Percentiles rank a stretch among this genome's conserved stretches.
Evolutionary conservation across 1,140 invertebrate genomes (phyloP).

Genomic region (Saccostrea cuccullata): DNA sequence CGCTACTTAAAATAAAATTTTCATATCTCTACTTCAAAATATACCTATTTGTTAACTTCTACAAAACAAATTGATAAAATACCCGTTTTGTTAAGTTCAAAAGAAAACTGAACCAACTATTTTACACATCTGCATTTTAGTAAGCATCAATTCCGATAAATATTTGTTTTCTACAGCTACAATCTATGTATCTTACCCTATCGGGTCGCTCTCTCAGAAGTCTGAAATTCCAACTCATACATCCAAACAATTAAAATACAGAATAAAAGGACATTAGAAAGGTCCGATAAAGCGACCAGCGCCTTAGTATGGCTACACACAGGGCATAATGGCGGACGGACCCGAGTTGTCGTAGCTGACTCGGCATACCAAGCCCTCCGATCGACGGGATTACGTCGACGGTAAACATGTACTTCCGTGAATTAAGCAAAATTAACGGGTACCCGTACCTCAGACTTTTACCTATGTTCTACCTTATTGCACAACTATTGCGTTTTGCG

Average conservation of each 20-base stretch:
- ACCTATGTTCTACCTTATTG: too few species aligned
- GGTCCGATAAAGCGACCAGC: neutral
- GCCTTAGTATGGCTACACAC: neutral
- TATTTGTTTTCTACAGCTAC: neutral
- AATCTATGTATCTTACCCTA: neutral
- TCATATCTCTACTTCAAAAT: neutral
- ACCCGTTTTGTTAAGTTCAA: neutral
- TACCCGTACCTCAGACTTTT: neutral
- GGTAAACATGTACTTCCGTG: constrained; percentile 6
- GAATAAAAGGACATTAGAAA: neutral
- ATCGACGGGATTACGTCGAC: constrained; percentile 2
- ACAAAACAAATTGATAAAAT: neutral
- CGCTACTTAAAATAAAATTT: neutral
- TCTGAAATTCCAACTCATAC: neutral
- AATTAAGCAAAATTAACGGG: constrained; percentile 24
- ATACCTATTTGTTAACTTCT: neutral
- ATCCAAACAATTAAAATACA: neutral
- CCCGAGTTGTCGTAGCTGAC: neutral
- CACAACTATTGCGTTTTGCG: too few species aligned
- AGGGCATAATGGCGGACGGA: neutral
- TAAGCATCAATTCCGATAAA: neutral
- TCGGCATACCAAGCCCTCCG: constrained; percentile 9
- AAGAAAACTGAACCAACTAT: neutral
- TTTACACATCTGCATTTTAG: neutral
- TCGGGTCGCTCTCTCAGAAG: neutral